Percentiles rank a stretch among this genome's conserved stretches.
These are phyloP conservation scores for Pygoscelis adeliae DNA, from an alignment of 2,113 vertebrate genomes.

Conservation along the genomic window DNA sequence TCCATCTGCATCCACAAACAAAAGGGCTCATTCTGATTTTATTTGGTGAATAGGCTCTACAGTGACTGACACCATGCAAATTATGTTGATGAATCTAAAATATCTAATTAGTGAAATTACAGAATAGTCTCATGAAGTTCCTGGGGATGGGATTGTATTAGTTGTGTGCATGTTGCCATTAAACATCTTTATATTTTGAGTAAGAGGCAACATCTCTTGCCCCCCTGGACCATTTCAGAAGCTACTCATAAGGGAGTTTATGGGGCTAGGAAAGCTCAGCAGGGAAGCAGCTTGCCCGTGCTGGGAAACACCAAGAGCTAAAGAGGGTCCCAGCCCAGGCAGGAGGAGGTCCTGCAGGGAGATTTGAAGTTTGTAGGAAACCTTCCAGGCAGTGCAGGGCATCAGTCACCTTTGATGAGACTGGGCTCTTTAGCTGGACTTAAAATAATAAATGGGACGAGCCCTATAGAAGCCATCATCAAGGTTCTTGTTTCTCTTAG, in stretches of 20 bases:
- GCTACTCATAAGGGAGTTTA: background rate
- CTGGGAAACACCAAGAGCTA: background rate
- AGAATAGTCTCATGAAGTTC: background rate
- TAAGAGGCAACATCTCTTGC: background rate
- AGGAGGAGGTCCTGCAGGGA: background rate
- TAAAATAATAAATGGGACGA: background rate
- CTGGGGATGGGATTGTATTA: background rate
- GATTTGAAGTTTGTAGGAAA: background rate
- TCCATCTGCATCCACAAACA: background rate
- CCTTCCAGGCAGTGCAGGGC: background rate
- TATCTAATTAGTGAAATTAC: background rate
- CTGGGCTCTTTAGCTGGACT: background rate
- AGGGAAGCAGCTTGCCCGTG: fast-evolving
- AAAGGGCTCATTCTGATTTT: background rate
- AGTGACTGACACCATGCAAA: background rate
- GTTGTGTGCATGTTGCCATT: background rate
- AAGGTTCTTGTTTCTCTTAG: background rate
- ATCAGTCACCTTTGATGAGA: background rate
- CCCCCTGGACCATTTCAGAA: background rate
- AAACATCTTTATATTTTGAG: background rate
- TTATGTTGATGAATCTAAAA: background rate
- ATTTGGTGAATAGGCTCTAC: background rate
- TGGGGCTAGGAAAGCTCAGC: background rate
- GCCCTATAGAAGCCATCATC: background rate
- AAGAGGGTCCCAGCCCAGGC: background rate